These are phyloP conservation scores for Macrocentrus cingulum DNA, from an alignment of 1,140 invertebrate species.

Conservation along the genomic window DNA sequence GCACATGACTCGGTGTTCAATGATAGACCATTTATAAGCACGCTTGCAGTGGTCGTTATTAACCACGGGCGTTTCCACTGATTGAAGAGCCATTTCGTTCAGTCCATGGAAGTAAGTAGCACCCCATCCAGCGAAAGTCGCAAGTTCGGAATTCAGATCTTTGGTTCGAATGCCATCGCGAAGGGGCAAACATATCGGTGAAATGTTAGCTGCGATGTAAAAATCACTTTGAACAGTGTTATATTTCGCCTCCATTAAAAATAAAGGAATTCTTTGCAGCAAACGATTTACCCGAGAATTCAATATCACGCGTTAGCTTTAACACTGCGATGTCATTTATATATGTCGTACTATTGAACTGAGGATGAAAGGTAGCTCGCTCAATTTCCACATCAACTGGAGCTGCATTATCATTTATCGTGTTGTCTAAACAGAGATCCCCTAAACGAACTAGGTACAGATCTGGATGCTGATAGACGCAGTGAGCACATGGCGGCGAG, in stretches of 20 bases:
- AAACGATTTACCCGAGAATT: constrained; percentile 65
- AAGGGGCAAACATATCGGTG: constrained; percentile 76
- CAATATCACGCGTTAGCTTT: constrained; percentile 61
- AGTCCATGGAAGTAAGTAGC: constrained; percentile 61
- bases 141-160: constrained; percentile 58
- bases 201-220: constrained; percentile 66
- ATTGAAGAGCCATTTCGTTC: constrained; percentile 64
- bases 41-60: constrained; percentile 56
- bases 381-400: constrained; percentile 67
- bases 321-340: constrained; percentile 79
- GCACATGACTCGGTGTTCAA: constrained; percentile 72
- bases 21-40: too few relatives aligned
- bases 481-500: constrained; percentile 72
- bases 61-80: constrained; percentile 73
- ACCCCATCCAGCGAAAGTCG: constrained; percentile 80
- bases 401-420: constrained; percentile 64
- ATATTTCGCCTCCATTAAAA: too few relatives aligned
- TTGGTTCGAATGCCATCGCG: constrained; percentile 55
- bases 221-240: too few relatives aligned
- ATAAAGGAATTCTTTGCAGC: too few relatives aligned
- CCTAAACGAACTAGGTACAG: constrained; percentile 70
- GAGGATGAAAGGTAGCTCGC: constrained; percentile 65
- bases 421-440: constrained; percentile 67
- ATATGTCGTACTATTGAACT: constrained; percentile 65
- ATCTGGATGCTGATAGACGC: constrained; percentile 80